Conservation (phyloP, 2,113 vertebrate genomes). For the Etia nguti region DNA sequence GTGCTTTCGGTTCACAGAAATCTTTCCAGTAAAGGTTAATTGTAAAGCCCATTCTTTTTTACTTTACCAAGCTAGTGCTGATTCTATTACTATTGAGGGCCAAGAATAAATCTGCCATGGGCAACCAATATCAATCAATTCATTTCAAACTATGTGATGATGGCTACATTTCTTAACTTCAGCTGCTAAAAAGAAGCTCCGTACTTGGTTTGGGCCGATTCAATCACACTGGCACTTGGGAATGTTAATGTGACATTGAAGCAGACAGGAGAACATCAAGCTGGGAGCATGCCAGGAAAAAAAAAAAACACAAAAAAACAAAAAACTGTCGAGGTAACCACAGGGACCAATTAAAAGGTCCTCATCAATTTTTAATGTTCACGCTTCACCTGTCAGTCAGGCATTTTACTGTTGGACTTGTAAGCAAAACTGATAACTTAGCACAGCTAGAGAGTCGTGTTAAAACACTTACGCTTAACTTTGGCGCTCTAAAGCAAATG, state of each 20-base stretch:
- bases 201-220: conserved; percentile 23
- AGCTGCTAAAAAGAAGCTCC: conserved; percentile 34
- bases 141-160: conserved; percentile 39
- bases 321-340: conserved; percentile 25
- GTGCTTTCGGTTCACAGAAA: neutral
- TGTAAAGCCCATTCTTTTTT: neutral
- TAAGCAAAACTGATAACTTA: conserved; percentile 20
- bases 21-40: neutral
- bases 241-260: conserved; percentile 49
- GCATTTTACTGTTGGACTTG: neutral
- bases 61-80: conserved; percentile 18
- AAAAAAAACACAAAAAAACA: accelerated
- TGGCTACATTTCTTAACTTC: conserved; percentile 7
- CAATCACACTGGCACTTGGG: conserved; percentile 27
- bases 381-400: conserved; percentile 44
- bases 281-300: conserved; percentile 18
- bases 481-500: neutral
- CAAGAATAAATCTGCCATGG: neutral
- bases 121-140: neutral
- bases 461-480: neutral
- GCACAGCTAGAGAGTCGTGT: neutral
- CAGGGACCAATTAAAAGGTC: conserved; percentile 48
- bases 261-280: conserved; percentile 37
- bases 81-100: neutral
- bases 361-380: conserved; percentile 41